Evolutionary conservation across 2,797 vertebrate genomes (phyloP).

Genomic region (Poeciliopsis paucimaculata): DNA sequence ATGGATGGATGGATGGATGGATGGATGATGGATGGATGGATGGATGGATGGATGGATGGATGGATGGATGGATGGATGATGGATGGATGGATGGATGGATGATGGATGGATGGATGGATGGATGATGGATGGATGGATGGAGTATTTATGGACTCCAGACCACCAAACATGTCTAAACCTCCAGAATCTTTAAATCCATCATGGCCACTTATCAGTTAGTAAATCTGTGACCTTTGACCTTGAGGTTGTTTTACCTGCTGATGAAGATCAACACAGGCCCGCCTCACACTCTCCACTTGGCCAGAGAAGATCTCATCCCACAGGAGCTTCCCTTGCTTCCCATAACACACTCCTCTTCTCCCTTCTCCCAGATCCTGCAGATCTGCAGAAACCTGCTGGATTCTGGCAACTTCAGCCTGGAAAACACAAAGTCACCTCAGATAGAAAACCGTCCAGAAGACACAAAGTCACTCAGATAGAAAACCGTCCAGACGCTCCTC

Average conservation of each 20-base stretch:
- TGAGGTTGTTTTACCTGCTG: slow-evolving; percentile 65
- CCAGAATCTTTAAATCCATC: not conserved
- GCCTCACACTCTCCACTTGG: slow-evolving; percentile 38
- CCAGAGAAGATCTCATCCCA: slow-evolving; percentile 58
- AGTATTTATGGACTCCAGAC: not conserved
- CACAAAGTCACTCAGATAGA: slow-evolving; percentile 1
- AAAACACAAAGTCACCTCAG: slow-evolving; percentile 7
- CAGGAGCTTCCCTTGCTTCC: slow-evolving; percentile 37
- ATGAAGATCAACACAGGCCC: slow-evolving; percentile 55
- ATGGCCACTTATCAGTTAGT: not conserved
- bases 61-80: not conserved
- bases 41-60: not conserved
- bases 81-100: not conserved
- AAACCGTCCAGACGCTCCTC: not conserved
- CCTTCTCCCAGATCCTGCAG: slow-evolving; percentile 78
- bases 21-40: no score
- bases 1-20: no score
- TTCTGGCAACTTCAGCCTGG: slow-evolving; percentile 81
- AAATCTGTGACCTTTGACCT: not conserved
- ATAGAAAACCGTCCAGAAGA: not conserved
- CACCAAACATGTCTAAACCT: not conserved
- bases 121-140: not conserved
- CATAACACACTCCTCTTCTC: slow-evolving; percentile 44
- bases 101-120: not conserved
- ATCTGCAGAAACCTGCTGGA: slow-evolving; percentile 70